Conservation (phyloP, 2,113 vertebrate genomes). For the Lepus americanus region DNA sequence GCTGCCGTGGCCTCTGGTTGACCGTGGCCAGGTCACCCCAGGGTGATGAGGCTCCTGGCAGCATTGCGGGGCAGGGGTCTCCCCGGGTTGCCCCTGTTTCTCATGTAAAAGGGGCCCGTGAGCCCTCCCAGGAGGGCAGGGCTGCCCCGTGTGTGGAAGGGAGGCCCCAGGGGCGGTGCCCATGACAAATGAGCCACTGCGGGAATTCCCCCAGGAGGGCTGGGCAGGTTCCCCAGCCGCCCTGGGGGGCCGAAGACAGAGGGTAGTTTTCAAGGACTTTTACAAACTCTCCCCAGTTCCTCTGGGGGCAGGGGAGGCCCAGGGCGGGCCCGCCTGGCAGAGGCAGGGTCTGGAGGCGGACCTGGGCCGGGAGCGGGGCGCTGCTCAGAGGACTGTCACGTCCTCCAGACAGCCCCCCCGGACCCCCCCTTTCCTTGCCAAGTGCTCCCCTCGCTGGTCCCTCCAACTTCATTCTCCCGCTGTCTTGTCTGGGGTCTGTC, state of each 20-base stretch:
- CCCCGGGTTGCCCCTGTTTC: background rate
- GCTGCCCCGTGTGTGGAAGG: background rate
- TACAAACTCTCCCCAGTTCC: conserved; percentile 61
- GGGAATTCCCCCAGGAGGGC: conserved; percentile 59
- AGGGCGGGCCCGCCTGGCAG: accelerated
- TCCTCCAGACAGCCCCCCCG: background rate
- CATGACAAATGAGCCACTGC: background rate
- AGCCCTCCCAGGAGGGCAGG: background rate
- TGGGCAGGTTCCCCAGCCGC: background rate
- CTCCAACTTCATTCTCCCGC: background rate
- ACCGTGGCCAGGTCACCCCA: background rate
- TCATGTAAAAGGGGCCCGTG: too few species aligned
- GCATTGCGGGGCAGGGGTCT: background rate
- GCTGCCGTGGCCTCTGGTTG: background rate
- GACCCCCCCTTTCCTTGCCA: background rate
- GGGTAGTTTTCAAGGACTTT: conserved; percentile 76
- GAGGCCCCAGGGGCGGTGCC: background rate
- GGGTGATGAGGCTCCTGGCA: background rate
- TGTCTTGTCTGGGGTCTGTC: background rate
- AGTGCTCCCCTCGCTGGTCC: background rate
- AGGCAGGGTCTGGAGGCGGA: background rate
- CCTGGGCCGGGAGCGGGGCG: background rate
- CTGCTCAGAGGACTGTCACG: too few species aligned
- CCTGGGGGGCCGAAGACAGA: background rate
- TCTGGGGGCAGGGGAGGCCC: background rate